Percentiles rank a stretch among this genome's conserved stretches.
Conservation (phyloP, 2,888 invertebrate genomes). For the Andrena hattorfiana region DNA sequence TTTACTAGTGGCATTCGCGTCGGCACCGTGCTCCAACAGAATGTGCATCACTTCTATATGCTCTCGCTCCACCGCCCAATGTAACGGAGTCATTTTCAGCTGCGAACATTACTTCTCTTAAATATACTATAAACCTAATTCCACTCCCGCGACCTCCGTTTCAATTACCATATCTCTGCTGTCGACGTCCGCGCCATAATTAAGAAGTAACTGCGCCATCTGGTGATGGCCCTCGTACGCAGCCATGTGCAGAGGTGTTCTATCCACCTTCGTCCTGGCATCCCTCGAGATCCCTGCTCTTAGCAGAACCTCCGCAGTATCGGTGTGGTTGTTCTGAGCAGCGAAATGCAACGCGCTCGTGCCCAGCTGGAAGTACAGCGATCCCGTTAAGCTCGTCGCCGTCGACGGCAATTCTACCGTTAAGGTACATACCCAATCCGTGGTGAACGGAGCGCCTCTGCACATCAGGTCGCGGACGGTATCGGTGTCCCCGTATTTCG, state of each 20-base stretch:
- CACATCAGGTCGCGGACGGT: conserved; percentile 92
- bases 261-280: conserved; percentile 95
- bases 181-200: conserved; percentile 90
- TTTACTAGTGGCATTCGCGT: conserved; percentile 89
- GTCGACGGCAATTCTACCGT: neutral
- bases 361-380: conserved; percentile 88
- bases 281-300: conserved; percentile 95
- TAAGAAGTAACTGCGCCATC: conserved; percentile 90
- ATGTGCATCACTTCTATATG: conserved; percentile 89
- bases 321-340: conserved; percentile 92
- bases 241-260: conserved; percentile 96
- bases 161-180: conserved; percentile 89
- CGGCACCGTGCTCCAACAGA: conserved; percentile 91
- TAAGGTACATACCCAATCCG: conserved; percentile 92
- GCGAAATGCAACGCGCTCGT: conserved; percentile 96
- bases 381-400: neutral
- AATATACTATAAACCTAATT: neutral
- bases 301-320: conserved; percentile 92
- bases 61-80: conserved; percentile 96
- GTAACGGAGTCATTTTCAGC: conserved; percentile 96
- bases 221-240: conserved; percentile 93
- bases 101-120: conserved; percentile 80
- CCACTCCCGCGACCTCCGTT: conserved; percentile 8
- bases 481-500: conserved; percentile 92
- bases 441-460: conserved; percentile 95